Evolutionary conservation across 2,888 invertebrate genomes (phyloP).

Genomic region (Drosophila emarginata): DNA sequence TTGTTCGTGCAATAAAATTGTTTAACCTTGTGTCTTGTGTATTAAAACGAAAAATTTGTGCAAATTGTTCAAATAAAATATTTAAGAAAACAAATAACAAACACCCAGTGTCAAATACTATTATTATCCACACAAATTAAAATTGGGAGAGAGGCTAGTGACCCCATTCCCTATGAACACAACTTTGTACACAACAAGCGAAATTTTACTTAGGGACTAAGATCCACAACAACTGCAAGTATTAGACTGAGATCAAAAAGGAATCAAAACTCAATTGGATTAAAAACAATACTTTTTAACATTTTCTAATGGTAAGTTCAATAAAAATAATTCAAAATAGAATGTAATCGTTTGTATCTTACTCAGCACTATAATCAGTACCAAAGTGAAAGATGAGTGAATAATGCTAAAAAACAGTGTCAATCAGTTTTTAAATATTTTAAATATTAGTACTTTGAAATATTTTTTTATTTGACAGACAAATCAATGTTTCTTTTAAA

Average conservation of each 20-base stretch:
- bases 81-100: constrained; percentile 45
- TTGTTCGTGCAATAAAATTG: constrained; percentile 58
- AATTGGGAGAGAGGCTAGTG: neutral
- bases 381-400: too few species aligned
- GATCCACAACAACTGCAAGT: constrained; percentile 28
- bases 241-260: constrained; percentile 59
- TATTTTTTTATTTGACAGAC: too few species aligned
- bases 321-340: too few species aligned
- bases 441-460: too few species aligned
- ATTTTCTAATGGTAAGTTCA: constrained; percentile 59
- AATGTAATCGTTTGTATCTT: too few species aligned
- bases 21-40: constrained; percentile 5
- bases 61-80: constrained; percentile 42
- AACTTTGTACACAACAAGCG: neutral
- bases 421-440: too few species aligned
- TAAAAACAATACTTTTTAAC: constrained; percentile 42
- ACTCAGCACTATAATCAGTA: too few species aligned
- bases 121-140: neutral
- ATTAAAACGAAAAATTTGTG: constrained; percentile 32
- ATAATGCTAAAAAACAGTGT: too few species aligned
- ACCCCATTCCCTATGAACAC: neutral
- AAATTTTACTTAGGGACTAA: constrained; percentile 42
- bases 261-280: constrained; percentile 55
- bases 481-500: too few species aligned
- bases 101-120: neutral